Evolutionary conservation across 2,888 invertebrate genomes (phyloP), one percentile per base, ranked within the genome.

Genomic region (Altica lythri): DNA sequence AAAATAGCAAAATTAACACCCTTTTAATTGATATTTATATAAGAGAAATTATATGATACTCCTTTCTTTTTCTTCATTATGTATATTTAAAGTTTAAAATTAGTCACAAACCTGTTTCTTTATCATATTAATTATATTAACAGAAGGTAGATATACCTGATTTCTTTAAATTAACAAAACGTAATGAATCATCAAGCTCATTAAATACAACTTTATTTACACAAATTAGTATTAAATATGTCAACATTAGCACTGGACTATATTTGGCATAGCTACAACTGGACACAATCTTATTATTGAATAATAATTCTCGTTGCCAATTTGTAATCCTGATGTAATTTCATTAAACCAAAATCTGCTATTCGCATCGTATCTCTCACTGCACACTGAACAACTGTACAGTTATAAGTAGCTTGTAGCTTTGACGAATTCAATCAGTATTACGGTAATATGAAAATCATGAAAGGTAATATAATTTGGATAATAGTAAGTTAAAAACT

Each of bases 381-480:
- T n/a, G n/a, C n/a, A n/a, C n/a, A n/a, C n/a, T 40, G 40, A 25
- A 40, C 40, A 40, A 40, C 57, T 57, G 50, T 53, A 47, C 50
- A 42, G 47, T 50, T 44, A 43, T 58, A 60, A 53, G 53, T 57
- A 59, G 57, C 60, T 59, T 53, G 46, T 55, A 56, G 53, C 53
- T 53, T 58, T 53, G 54, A 18, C 47, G 47, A 53, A 58, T 60
- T 57, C 53, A 62, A 60, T 62, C 56, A 59, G 61, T 49, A 57
- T 59, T 54, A 59, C 54, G 55, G 61, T 61, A 56, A 62, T 64
- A 60, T 59, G 61, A 62, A 55, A 49, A 64, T 65, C 62, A 59
- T 60, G 57, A 64, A 65, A 64, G 62, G 66, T 68, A 68, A 68
- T 66, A 68, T 68, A 70, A 70, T 69, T 69, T 70, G 57, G 66